Conservation (phyloP, 1,140 invertebrate species). For the Eciton burchellii region DNA sequence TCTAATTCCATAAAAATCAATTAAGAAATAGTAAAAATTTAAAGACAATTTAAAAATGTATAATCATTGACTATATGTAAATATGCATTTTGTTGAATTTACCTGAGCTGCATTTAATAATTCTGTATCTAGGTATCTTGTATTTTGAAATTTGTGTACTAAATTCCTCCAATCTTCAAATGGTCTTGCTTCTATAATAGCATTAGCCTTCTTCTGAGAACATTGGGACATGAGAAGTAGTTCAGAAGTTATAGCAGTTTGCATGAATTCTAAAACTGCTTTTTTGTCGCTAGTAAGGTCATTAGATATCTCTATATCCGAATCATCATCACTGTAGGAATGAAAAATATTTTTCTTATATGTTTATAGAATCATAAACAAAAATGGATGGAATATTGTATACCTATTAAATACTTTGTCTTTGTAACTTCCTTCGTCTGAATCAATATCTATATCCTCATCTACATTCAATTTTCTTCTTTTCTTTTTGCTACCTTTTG, state of each 20-base stretch:
- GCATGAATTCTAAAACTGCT: conserved; percentile 92
- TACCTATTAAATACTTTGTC: conserved; percentile 83
- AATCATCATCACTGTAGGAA: conserved; percentile 89
- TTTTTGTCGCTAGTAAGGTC: conserved; percentile 89
- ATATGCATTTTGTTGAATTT: conserved; percentile 13
- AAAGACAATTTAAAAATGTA: not conserved
- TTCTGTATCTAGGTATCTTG: conserved; percentile 89
- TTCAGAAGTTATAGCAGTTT: conserved; percentile 88
- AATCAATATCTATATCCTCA: conserved; percentile 80
- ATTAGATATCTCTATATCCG: conserved; percentile 90
- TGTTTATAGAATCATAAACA: not conserved
- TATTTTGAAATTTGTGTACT: conserved; percentile 90
- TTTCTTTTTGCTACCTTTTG: conserved; percentile 71
- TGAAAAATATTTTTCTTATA: conserved; percentile 15
- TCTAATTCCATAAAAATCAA: conserved; percentile 29
- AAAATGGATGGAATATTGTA: not conserved
- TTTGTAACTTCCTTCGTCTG: conserved; percentile 80
- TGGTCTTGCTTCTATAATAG: conserved; percentile 89
- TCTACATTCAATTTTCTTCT: conserved; percentile 76
- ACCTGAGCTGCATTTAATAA: conserved; percentile 90
- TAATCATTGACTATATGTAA: not conserved
- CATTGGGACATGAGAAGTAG: conserved; percentile 89
- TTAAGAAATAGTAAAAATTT: not conserved
- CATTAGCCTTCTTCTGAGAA: conserved; percentile 91
- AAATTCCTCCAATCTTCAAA: conserved; percentile 91